Conservation (phyloP, 1,140 invertebrate species). For the Scylla paramamosain region DNA sequence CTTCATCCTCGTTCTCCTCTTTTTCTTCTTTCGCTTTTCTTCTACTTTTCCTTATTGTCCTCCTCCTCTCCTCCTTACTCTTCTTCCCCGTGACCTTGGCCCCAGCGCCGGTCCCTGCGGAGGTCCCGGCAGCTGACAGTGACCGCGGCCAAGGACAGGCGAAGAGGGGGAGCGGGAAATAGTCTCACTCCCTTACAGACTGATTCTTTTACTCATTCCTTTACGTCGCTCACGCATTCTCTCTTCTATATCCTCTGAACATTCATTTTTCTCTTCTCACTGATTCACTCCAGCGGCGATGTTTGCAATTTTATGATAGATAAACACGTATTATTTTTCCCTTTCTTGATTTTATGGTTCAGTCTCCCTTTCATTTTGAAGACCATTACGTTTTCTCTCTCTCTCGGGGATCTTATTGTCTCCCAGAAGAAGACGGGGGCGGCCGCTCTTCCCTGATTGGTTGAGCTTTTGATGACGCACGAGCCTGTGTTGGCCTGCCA, state of each 20-base stretch:
- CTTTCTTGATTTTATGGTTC: not conserved
- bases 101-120: not conserved
- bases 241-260: too few relatives aligned
- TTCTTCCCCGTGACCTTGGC: not conserved
- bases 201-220: not conserved
- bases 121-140: not conserved
- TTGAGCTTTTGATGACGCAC: not conserved
- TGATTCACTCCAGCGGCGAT: not conserved
- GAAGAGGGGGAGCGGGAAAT: not conserved
- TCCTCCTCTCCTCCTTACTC: not conserved
- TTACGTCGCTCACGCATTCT: not conserved
- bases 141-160: not conserved
- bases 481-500: not conserved
- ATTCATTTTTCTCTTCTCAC: not conserved
- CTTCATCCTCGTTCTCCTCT: not conserved
- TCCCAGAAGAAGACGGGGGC: not conserved
- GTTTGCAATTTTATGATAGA: not conserved
- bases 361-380: not conserved
- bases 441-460: conserved; percentile 6
- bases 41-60: not conserved
- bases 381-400: not conserved
- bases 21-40: not conserved
- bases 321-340: not conserved
- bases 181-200: not conserved
- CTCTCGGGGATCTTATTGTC: not conserved